Evolutionary conservation across 2,113 vertebrate species (phyloP).

Genomic region (Oenanthe oenanthe): DNA sequence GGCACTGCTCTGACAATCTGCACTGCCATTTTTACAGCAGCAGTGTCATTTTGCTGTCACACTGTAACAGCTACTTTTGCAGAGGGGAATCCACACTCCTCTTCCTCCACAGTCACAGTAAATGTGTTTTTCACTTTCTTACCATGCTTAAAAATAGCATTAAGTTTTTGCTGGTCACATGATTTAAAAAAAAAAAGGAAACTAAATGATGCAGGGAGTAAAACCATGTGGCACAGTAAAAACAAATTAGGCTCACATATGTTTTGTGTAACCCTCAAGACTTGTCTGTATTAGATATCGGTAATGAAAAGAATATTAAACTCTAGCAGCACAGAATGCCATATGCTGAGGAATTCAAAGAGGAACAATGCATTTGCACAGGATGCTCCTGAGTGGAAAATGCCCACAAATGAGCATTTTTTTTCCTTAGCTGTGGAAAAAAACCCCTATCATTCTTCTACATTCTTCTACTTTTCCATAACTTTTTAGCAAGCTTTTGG

Average conservation of each 20-base stretch:
- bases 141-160: slow-evolving; percentile 63
- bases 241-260: slow-evolving; percentile 68
- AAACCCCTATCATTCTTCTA: neutral
- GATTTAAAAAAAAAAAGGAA: neutral
- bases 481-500: neutral
- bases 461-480: neutral
- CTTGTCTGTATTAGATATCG: slow-evolving; percentile 65
- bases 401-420: slow-evolving; percentile 5
- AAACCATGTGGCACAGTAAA: slow-evolving; percentile 67
- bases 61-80: neutral
- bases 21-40: neutral
- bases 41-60: neutral
- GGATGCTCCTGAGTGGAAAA: slow-evolving; percentile 62
- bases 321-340: slow-evolving; percentile 30
- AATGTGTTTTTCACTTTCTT: slow-evolving; percentile 63
- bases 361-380: slow-evolving; percentile 20
- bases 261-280: slow-evolving; percentile 66
- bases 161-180: slow-evolving; percentile 53
- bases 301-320: slow-evolving; percentile 70
- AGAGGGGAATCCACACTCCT: neutral
- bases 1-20: neutral
- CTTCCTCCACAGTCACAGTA: neutral
- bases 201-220: slow-evolving; percentile 64
- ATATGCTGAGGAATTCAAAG: slow-evolving; percentile 49
- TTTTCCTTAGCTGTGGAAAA: neutral